Base-by-base conservation (phyloP, 2,888 invertebrate species). In the Chrysolina oricalcia region DNA sequence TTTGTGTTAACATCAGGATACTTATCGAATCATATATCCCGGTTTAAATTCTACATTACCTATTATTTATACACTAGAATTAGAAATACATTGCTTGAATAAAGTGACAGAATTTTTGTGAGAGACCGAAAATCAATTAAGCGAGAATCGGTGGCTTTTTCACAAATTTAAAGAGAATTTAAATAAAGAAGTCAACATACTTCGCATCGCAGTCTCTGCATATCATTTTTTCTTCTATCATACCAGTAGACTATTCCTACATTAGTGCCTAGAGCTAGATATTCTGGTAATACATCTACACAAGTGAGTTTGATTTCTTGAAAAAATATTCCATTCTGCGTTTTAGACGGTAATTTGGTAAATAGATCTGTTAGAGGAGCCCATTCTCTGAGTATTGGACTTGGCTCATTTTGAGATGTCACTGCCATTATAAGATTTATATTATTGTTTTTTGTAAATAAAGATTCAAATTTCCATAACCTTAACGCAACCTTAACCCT, bases 231-330 rank as follows among this genome's bases (percentile, higher is more conserved):
- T 79, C 92, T 92, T 77, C 97, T 91, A 87, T 96, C 93, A 87
- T 94, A 97, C 94, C 97, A 96, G 87, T 96, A 97, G 35, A 97
- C 93, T 71, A 96, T 89, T 2, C 97, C 97, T 19, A 94, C 92
- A 89, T 96, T 96, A 1, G 95, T 96, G 1, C 97, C 97, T 71
- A 97, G 87, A 0, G 94, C 96, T 79, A 97, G 91, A 87, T 94
- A 97, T 83, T 96, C 94, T 19, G 92, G 91, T 56, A 95, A 91
- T n/a, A 92, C 94, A 89, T 96, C 96, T 53, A 97, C 91, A 85
- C 96, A 96, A 0, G 96, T 97, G 74, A 96, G 90, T 87, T 89
- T 91, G 59, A 97, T 89, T 86, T 96, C 94, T 84, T 92, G 92
- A 15, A 93, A 92, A 87, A 95, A 95, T 81, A 96, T 88, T 5